A percentile compares a stretch with the other conserved stretches of the same genome.
Conservation (phyloP, 2,113 vertebrate species). For the Potamarius usumacintae region DNA sequence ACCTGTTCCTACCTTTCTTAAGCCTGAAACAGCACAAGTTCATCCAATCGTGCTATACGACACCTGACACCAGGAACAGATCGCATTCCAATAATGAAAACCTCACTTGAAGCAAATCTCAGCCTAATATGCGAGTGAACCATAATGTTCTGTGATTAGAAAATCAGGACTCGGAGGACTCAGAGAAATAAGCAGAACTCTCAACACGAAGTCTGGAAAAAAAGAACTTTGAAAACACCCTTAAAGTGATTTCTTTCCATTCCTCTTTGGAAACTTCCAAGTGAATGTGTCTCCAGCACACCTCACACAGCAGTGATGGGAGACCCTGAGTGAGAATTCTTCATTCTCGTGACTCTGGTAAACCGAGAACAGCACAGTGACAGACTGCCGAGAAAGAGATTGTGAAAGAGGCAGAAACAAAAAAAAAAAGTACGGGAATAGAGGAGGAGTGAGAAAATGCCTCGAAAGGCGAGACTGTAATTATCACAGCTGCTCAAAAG, state of each 20-base stretch:
- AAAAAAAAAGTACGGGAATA: background rate
- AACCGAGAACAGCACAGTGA: conserved; percentile 16
- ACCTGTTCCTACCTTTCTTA: background rate
- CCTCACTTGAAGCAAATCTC: background rate
- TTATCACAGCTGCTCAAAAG: conserved; percentile 40
- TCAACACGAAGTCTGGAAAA: background rate
- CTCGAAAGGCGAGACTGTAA: conserved; percentile 24
- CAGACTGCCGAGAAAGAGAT: background rate
- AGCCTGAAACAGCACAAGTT: background rate
- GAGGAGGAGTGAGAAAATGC: conserved; percentile 9
- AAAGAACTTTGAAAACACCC: background rate
- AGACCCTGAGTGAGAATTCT: conserved; percentile 7
- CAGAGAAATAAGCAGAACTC: background rate
- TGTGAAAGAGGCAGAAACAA: background rate
- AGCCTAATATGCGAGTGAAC: background rate
- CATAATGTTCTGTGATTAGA: background rate
- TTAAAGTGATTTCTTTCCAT: conserved; percentile 1
- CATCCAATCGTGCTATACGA: background rate
- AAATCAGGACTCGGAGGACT: background rate
- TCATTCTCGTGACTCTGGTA: background rate
- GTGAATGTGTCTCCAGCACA: background rate
- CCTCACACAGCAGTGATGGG: background rate
- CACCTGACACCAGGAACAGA: background rate
- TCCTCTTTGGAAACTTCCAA: background rate
- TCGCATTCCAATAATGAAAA: background rate